phyloP scores from a whole-genome alignment of 1,140 invertebrate genomes.

The Drosophila sp. region DNA sequence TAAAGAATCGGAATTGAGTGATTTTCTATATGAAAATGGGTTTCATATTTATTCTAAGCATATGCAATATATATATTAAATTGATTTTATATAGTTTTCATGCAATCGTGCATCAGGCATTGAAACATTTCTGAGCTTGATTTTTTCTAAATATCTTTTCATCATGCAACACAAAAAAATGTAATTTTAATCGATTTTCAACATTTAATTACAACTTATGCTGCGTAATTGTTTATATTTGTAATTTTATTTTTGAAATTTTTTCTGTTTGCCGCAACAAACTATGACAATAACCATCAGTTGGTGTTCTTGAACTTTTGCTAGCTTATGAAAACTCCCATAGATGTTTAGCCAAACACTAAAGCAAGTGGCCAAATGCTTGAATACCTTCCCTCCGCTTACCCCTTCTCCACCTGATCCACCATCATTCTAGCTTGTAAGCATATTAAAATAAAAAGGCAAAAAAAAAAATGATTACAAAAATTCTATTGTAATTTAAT shows the following conservation, averaged over 20 bases:
- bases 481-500: slow-evolving; percentile 65
- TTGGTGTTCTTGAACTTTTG: slow-evolving; percentile 60
- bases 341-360: slow-evolving; percentile 49
- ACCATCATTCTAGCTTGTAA: slow-evolving; percentile 11
- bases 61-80: too few species aligned
- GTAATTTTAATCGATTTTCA: slow-evolving; percentile 46
- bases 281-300: slow-evolving; percentile 72
- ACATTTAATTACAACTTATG: slow-evolving; percentile 48
- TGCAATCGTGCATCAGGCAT: too few species aligned
- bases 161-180: slow-evolving; percentile 16
- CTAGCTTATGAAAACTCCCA: slow-evolving; percentile 49
- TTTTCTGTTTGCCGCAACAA: slow-evolving; percentile 31
- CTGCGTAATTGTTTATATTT: slow-evolving; percentile 13
- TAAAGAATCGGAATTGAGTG: too few species aligned
- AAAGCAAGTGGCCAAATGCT: slow-evolving; percentile 33
- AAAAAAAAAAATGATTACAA: slow-evolving; percentile 29
- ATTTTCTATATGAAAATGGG: too few species aligned
- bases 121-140: background rate
- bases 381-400: slow-evolving; percentile 18
- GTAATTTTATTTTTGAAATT: background rate
- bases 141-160: background rate
- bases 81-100: too few species aligned
- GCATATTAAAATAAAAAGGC: slow-evolving; percentile 19
- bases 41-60: too few species aligned
- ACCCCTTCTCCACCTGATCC: slow-evolving; percentile 39